A percentile compares a stretch with the other conserved stretches of the same genome.
These are phyloP conservation scores for Anagrus nilaparvatae DNA, from an alignment of 1,140 invertebrate species.

Conservation along the genomic window DNA sequence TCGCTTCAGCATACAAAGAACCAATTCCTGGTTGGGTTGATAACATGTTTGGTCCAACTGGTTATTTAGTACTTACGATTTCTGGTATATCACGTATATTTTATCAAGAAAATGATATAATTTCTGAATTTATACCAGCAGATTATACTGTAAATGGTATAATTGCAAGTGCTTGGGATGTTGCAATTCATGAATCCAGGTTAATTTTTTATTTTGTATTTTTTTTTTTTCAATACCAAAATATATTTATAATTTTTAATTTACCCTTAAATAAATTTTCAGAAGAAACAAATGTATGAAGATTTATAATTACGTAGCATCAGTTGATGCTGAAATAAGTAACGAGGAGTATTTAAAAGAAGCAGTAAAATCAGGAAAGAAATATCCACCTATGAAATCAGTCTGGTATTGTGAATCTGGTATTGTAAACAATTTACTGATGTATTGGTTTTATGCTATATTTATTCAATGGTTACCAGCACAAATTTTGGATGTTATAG, in stretches of 20 bases:
- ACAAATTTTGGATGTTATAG: constrained; percentile 43
- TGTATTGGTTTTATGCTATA: constrained; percentile 41
- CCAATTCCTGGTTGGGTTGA: constrained; percentile 66
- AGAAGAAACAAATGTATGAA: constrained; percentile 36
- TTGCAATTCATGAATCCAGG: constrained; percentile 33
- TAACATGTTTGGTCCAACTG: constrained; percentile 68
- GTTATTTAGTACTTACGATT: constrained; percentile 42
- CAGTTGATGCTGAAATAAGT: constrained; percentile 52
- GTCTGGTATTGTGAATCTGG: constrained; percentile 47
- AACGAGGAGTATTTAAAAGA: constrained; percentile 49
- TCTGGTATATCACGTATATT: constrained; percentile 59
- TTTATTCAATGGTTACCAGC: constrained; percentile 53
- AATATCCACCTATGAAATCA: constrained; percentile 42
- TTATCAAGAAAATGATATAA: constrained; percentile 44
- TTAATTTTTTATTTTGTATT: too few species aligned
- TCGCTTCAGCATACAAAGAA: constrained; percentile 63
- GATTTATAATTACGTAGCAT: constrained; percentile 61
- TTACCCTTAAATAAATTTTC: too few species aligned
- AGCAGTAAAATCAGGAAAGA: constrained; percentile 37
- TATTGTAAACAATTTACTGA: constrained; percentile 41
- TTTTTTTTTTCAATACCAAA: too few species aligned
- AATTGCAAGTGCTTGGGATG: constrained; percentile 62
- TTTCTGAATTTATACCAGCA: constrained; percentile 66
- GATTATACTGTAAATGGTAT: constrained; percentile 68
- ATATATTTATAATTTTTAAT: too few species aligned